Conservation (phyloP, 2,113 vertebrate species). For the Lepidothrix coronata region DNA sequence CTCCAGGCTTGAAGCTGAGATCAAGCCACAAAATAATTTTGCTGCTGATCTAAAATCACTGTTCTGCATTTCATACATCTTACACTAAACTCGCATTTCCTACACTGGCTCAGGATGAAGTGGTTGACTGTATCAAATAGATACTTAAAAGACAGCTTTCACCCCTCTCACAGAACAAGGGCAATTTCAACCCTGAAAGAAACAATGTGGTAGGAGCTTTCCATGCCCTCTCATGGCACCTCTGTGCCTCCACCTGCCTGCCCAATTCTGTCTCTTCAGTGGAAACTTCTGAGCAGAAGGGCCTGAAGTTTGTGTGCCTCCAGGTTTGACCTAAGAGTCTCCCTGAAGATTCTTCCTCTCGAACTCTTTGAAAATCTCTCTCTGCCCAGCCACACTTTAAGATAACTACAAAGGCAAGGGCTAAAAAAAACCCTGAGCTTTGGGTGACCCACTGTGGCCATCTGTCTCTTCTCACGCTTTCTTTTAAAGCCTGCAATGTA, state of each 20-base stretch:
- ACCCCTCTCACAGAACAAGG: not conserved
- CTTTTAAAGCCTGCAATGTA: not conserved
- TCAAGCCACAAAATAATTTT: not conserved
- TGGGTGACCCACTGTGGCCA: not conserved
- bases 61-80: not conserved
- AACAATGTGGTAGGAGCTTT: not conserved
- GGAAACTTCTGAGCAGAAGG: not conserved
- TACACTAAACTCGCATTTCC: not conserved
- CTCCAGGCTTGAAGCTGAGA: not conserved
- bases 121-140: not conserved
- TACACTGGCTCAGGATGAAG: not conserved
- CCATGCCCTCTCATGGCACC: not conserved
- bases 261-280: not conserved
- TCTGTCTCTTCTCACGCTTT: not conserved
- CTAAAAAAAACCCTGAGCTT: not conserved
- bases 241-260: not conserved
- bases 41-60: not conserved
- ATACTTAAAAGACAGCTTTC: not conserved
- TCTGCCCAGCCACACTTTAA: not conserved
- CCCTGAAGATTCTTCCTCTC: not conserved
- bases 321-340: not conserved
- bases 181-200: not conserved
- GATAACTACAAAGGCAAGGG: not conserved
- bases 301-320: not conserved
- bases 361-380: not conserved